Conservation (phyloP, 2,888 invertebrate genomes). For the Micoletzkya japonica region DNA sequence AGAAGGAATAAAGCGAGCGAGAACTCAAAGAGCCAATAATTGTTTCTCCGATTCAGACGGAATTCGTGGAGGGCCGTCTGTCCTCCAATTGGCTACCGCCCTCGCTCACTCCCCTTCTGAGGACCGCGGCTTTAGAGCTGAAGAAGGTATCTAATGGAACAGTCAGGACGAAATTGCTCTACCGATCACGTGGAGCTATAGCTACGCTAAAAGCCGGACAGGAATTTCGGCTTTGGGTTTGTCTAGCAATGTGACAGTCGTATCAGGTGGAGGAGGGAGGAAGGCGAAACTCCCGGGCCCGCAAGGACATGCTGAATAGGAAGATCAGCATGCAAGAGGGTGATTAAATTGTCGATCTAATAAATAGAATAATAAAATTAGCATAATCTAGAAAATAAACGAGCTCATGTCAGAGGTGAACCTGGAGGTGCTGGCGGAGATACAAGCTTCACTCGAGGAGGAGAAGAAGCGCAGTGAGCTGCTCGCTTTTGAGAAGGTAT, state of each 20-base stretch:
- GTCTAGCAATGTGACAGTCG: no score
- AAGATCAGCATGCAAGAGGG: background rate
- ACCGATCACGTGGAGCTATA: no score
- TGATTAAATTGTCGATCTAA: background rate
- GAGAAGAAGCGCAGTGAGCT: background rate
- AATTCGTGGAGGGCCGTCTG: constrained; percentile 20
- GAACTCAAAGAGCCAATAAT: background rate
- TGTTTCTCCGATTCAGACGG: background rate
- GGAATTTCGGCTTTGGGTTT: no score
- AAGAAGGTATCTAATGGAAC: constrained; percentile 3
- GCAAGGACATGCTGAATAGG: background rate
- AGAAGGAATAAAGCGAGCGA: background rate
- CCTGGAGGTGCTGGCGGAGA: constrained; percentile 8
- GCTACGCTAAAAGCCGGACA: no score
- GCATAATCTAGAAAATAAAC: no score
- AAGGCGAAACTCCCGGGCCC: no score
- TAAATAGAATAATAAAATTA: background rate
- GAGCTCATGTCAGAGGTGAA: no score
- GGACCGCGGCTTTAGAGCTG: constrained; percentile 17
- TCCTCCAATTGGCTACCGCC: constrained; percentile 16
- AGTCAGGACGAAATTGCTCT: no score
- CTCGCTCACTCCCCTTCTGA: constrained; percentile 18
- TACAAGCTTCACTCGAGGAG: background rate
- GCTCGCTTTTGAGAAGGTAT: background rate
- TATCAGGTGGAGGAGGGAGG: no score